These are phyloP conservation scores for Epizoanthus stellaris DNA, from an alignment of 92 coral and sea anemone genomes.

Conservation along the genomic window DNA sequence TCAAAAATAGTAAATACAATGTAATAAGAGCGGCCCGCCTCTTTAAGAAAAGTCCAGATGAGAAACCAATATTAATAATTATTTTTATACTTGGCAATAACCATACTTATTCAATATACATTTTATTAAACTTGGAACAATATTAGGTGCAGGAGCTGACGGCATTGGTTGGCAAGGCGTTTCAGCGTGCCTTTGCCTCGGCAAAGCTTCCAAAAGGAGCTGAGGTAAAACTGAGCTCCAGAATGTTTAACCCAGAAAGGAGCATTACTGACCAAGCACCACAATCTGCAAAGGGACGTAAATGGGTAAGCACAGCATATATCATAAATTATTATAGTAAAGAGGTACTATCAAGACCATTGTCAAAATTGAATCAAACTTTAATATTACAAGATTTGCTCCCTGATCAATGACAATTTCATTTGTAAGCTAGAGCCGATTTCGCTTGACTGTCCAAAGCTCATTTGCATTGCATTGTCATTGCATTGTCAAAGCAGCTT, in stretches of 20 bases:
- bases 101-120: too few species aligned
- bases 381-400: too few species aligned
- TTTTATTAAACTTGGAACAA: not conserved
- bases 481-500: too few species aligned
- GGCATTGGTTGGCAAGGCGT: slow-evolving; percentile 84
- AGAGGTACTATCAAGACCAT: not conserved
- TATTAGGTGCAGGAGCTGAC: slow-evolving; percentile 78
- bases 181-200: slow-evolving; percentile 82
- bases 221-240: slow-evolving; percentile 47
- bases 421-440: too few species aligned
- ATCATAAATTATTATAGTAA: not conserved
- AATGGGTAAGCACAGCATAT: slow-evolving; percentile 65
- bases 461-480: too few species aligned
- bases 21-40: too few species aligned
- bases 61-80: too few species aligned
- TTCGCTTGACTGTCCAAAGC: too few species aligned
- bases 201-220: slow-evolving; percentile 71
- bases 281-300: slow-evolving; percentile 57
- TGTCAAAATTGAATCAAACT: not conserved
- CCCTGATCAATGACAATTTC: too few species aligned
- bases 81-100: too few species aligned
- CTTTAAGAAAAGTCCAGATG: too few species aligned
- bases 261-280: not conserved
- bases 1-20: too few species aligned
- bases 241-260: slow-evolving; percentile 23